A percentile compares a stretch with the other conserved stretches of the same genome.
These are phyloP conservation scores for Tetramorium simillimum DNA, from an alignment of 1,140 invertebrate genomes.

Conservation along the genomic window DNA sequence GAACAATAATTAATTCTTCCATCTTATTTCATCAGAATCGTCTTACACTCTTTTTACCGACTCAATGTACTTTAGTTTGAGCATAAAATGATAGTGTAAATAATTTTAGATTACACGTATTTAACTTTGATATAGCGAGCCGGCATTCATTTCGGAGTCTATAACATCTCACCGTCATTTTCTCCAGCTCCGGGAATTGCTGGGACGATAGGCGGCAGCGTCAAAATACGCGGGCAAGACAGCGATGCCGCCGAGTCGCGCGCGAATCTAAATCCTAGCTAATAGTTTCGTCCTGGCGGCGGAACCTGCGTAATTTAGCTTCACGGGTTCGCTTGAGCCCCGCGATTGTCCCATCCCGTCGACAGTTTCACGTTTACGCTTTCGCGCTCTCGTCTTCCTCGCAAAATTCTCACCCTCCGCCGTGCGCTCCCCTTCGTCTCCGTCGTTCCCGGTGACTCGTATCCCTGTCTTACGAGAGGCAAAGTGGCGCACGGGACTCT, in stretches of 20 bases:
- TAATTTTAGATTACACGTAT: neutral
- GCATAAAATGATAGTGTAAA: neutral
- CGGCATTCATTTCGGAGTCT: neutral
- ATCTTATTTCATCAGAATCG: neutral
- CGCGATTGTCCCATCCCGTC: conserved; percentile 9
- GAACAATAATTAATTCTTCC: neutral
- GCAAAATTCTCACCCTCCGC: conserved; percentile 13
- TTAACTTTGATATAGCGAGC: neutral
- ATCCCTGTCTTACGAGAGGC: conserved; percentile 72
- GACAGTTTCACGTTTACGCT: conserved; percentile 33
- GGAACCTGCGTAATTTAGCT: conserved; percentile 77
- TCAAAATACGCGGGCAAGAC: conserved; percentile 49
- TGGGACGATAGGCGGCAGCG: conserved; percentile 7
- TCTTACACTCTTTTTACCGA: neutral
- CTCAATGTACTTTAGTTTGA: neutral
- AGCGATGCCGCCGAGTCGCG: conserved; percentile 39
- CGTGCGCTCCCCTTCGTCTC: conserved; percentile 3
- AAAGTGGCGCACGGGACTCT: conserved; percentile 73
- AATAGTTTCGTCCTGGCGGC: conserved; percentile 76
- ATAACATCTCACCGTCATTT: neutral
- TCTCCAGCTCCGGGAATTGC: conserved; percentile 19
- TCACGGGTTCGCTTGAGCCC: conserved; percentile 66
- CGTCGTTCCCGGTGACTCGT: conserved; percentile 57
- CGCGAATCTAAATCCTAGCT: conserved; percentile 75
- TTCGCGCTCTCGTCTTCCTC: conserved; percentile 1